Evolutionary conservation across 1,140 invertebrate species (phyloP), one percentile per base, ranked within the genome.

Genomic region (Drosophila lacteicornis): DNA sequence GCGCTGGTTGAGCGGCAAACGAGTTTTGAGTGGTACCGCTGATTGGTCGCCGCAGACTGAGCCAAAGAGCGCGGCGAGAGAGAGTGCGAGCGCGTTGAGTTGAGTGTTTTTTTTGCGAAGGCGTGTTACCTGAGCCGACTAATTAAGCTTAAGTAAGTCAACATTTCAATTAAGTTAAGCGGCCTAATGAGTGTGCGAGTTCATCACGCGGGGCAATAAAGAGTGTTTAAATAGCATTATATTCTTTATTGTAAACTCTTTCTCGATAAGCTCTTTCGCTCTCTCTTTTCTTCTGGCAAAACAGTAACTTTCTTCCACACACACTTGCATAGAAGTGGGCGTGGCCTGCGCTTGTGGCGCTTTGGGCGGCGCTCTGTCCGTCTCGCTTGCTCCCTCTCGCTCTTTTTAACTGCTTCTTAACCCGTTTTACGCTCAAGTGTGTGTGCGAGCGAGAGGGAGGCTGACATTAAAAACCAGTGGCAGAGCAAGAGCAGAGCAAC

Each of bases 331-430:
- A 38, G 55, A 67, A 55, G 74, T 84, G 63, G 85, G 86, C 86
- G 85, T 88, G 87, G 75, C 60, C 67, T 75, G 55, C 36, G 2
- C 33, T 38, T 85, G 78, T 85, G 79, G 75, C 82, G 82, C 83
- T 83, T 87, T 82, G 70, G 80, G 80, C 84, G 74, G 80, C 78
- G 83, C 83, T 85, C 78, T 75, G 67, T 62, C 62, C 56, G 66
- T 75, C 79, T 67, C 76, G 51, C 84, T 83, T 55, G 7, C 76
- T 75, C 74, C 51, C 55, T 62, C 69, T 78, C 83, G 43, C 57
- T 62, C 68, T 45, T 33, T 57, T 55, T 49, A 67, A 67, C 47
- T 55, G 67, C 67, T 55, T 55, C 75, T 71, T 77, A 86, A 86
- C 82, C 79, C 82, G 80, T 87, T 82, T 65, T 87, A 38, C 38